Percentiles rank a stretch among this genome's conserved stretches.
Conservation (phyloP, 2,888 invertebrate genomes). For the Agrilus mali region DNA sequence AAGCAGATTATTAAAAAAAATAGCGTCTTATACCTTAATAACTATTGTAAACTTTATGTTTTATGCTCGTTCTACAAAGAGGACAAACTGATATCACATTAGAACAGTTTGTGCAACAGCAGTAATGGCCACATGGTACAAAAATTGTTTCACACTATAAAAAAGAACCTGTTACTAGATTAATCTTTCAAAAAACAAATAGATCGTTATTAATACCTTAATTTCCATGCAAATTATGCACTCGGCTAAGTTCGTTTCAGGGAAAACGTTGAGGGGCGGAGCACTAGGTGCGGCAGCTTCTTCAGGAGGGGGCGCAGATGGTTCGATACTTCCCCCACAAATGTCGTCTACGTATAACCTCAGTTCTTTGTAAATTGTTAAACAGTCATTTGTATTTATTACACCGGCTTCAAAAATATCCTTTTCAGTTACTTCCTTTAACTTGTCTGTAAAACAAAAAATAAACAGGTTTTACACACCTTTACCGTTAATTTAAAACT, state of each 20-base stretch:
- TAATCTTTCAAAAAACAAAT: slow-evolving; percentile 4
- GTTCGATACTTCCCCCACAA: slow-evolving; percentile 2
- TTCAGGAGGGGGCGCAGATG: slow-evolving; percentile 12
- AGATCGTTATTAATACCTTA: slow-evolving; percentile 36
- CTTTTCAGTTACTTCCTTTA: slow-evolving; percentile 41
- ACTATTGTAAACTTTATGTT: slow-evolving; percentile 42
- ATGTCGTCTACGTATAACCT: slow-evolving; percentile 39
- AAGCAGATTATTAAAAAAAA: too few relatives aligned
- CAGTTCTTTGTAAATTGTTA: slow-evolving; percentile 49
- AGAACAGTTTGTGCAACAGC: slow-evolving; percentile 64
- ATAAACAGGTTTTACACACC: too few relatives aligned
- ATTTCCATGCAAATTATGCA: slow-evolving; percentile 77
- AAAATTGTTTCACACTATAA: slow-evolving; percentile 66
- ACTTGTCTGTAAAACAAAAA: slow-evolving; percentile 20
- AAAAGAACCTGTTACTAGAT: slow-evolving; percentile 10
- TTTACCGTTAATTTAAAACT: too few relatives aligned
- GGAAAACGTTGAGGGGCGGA: slow-evolving; percentile 17
- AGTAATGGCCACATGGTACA: slow-evolving; percentile 80
- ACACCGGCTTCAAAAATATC: slow-evolving; percentile 48
- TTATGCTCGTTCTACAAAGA: slow-evolving; percentile 61
- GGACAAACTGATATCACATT: slow-evolving; percentile 53
- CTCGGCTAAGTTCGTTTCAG: slow-evolving; percentile 41
- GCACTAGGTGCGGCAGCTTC: slow-evolving; percentile 26
- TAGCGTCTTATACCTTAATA: too few relatives aligned
- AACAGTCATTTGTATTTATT: slow-evolving; percentile 41